A percentile compares a stretch with the other conserved stretches of the same genome.
Evolutionary conservation across 2,113 vertebrate genomes (phyloP).

Genomic region (Notothenia coriiceps): DNA sequence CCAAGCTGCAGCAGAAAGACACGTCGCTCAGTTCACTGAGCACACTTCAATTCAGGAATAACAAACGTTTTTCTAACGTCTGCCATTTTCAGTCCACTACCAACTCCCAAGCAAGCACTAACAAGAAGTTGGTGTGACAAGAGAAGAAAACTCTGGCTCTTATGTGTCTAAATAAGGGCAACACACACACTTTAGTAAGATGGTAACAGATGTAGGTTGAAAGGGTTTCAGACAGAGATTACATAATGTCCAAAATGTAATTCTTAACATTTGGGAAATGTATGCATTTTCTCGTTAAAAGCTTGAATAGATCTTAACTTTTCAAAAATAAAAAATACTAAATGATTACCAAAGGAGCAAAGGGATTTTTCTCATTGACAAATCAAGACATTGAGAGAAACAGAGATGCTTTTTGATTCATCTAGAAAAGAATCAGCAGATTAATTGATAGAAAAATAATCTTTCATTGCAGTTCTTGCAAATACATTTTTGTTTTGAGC

Average conservation of each 20-base stretch:
- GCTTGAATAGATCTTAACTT: background rate
- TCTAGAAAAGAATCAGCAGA: too few relatives aligned
- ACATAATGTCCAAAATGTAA: background rate
- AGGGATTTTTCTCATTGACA: background rate
- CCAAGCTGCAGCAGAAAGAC: background rate
- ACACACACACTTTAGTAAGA: background rate
- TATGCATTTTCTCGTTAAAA: background rate
- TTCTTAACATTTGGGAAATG: background rate
- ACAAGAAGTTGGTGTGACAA: background rate
- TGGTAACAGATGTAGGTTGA: background rate
- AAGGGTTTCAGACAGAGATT: background rate
- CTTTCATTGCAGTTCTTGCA: too few relatives aligned
- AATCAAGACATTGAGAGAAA: too few relatives aligned
- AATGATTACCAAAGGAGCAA: background rate
- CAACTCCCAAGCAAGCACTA: too few relatives aligned
- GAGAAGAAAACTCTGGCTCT: background rate
- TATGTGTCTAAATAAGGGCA: background rate
- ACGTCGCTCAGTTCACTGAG: background rate
- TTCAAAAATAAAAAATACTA: background rate
- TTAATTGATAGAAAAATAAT: too few relatives aligned
- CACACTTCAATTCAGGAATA: slow-evolving; percentile 24
- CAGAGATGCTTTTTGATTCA: too few relatives aligned
- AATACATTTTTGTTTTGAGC: too few relatives aligned
- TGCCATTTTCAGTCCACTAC: background rate
- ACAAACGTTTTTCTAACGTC: background rate